Evolutionary conservation across 2,888 invertebrate species (phyloP), one percentile per base, ranked within the genome.

Genomic region (Agrochola litura): DNA sequence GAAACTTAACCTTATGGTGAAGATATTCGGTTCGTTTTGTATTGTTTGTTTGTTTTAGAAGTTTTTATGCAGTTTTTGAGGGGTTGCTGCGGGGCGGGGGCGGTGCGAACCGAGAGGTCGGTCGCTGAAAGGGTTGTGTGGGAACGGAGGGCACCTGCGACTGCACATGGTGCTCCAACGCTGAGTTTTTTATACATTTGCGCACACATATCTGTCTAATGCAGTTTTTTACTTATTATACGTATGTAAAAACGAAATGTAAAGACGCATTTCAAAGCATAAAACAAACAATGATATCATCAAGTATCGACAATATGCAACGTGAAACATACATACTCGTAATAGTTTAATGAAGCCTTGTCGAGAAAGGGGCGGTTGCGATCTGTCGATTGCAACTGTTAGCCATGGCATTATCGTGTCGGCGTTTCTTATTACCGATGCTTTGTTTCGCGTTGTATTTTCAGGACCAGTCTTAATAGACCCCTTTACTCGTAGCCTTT

Each of bases 101-200:
- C 89, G 92, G 89, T 67, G 76, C 77, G 81, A 83, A 82, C 86
- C 87, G 79, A 92, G 94, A 93, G 94, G 93, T 92, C 90, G 91
- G 91, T 89, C 90, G 93, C 94, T 95, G 95, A 97, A 97, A 97
- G 97, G 97, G 97, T 97, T 97, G 97, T 97, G 97, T 97, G 97
- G 97, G 97, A 97, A 97, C 96, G 91, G 92, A 95, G 95, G 96
- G 97, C 97, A 97, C 97, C 97, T 97, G 97, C 97, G 95, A 88
- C 93, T 94, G 95, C 96, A 96, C 95, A 96, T 96, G 96, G 95
- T 96, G 95, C 93, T 94, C 93, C 93, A 93, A 92, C 93, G 93
- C 89, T 89, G 82, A 87, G 92, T 96, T 96, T 96, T 96, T 96
- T 96, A 93, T 93, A 89, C 94, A 93, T 96, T 95, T 92, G 94